phyloP scores from a whole-genome alignment of 2,888 invertebrate species.

The Nomada goodeniana region DNA sequence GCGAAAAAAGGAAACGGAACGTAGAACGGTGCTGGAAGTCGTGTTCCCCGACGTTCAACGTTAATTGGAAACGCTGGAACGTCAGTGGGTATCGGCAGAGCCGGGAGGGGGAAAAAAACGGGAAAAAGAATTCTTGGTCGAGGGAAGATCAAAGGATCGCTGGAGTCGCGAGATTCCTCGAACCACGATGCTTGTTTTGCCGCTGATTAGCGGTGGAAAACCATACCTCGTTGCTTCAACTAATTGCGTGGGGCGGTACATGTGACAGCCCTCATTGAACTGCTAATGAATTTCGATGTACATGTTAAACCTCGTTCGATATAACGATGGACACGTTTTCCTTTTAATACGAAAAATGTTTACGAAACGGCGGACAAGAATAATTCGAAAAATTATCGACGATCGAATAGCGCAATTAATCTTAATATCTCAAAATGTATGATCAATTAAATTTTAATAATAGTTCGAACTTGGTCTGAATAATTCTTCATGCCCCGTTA shows the following conservation, averaged over 20 bases:
- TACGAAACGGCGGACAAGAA: too few relatives aligned
- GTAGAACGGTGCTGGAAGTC: constrained; percentile 23
- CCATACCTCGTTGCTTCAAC: neutral
- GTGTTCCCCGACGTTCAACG: constrained; percentile 38
- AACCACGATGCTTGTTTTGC: constrained; percentile 10
- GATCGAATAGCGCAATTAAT: too few relatives aligned
- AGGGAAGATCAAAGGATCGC: constrained; percentile 26
- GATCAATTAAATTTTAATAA: too few relatives aligned
- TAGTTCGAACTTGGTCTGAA: too few relatives aligned
- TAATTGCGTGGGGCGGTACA: constrained; percentile 3
- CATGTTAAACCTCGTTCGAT: too few relatives aligned
- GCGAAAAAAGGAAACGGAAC: constrained; percentile 38
- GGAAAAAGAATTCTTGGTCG: neutral
- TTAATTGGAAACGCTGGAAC: constrained; percentile 61
- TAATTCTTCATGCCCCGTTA: too few relatives aligned
- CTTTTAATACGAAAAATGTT: too few relatives aligned
- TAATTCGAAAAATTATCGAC: too few relatives aligned
- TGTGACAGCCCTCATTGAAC: neutral
- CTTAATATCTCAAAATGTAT: too few relatives aligned
- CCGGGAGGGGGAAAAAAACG: neutral
- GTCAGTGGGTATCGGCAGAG: constrained; percentile 11
- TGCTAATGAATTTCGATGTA: neutral
- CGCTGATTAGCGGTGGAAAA: constrained; percentile 15
- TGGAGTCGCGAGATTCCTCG: neutral
- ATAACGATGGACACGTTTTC: too few relatives aligned